These are phyloP conservation scores for Drosophila malerkotliana DNA, from an alignment of 1,140 invertebrate genomes.

Conservation along the genomic window DNA sequence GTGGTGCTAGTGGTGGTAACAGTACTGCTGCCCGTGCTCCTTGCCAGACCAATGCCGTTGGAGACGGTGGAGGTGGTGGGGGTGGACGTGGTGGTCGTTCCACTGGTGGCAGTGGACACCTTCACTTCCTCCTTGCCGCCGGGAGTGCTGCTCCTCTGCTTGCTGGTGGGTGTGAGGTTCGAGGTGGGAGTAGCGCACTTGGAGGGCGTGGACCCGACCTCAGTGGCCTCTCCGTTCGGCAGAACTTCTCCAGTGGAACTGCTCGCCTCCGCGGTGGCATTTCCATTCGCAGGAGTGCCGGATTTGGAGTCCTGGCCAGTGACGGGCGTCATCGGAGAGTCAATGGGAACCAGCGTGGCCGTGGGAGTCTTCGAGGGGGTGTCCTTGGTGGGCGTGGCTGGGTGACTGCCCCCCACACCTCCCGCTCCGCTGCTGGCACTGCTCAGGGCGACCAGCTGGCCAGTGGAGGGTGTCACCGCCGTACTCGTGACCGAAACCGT, in stretches of 20 bases:
- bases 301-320: constrained; percentile 21
- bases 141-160: constrained; percentile 64
- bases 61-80: constrained; percentile 38
- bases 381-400: constrained; percentile 62
- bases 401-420: constrained; percentile 11
- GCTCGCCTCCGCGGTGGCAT: constrained; percentile 51
- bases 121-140: constrained; percentile 64
- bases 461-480: constrained; percentile 25
- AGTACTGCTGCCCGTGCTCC: constrained; percentile 11
- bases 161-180: constrained; percentile 39
- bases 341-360: constrained; percentile 84
- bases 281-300: constrained; percentile 1
- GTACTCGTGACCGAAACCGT: constrained; percentile 40
- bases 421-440: constrained; percentile 25
- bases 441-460: constrained; percentile 52
- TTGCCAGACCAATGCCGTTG: constrained; percentile 36
- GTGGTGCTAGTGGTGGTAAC: constrained; percentile 22
- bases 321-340: constrained; percentile 33
- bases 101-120: constrained; percentile 65
- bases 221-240: constrained; percentile 49
- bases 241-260: constrained; percentile 48
- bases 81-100: constrained; percentile 69
- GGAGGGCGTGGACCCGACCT: constrained; percentile 69
- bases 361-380: constrained; percentile 32
- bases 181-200: constrained; percentile 75